These are phyloP conservation scores for Xenopus borealis DNA, from an alignment of 2,113 vertebrate species.

Conservation along the genomic window DNA sequence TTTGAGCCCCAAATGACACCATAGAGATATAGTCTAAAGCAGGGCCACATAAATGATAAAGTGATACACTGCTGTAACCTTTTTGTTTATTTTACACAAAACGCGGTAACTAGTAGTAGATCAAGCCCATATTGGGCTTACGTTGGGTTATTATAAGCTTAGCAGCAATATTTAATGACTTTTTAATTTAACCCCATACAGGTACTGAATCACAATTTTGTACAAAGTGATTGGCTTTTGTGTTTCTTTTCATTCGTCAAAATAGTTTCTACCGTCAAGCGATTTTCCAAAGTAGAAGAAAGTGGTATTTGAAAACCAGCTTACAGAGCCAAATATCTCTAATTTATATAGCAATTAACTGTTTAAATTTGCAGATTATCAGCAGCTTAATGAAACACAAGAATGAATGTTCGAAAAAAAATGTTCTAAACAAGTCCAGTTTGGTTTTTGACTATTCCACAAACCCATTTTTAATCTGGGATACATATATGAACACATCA, in stretches of 20 bases:
- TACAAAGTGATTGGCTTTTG: conserved; percentile 19
- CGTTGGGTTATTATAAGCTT: background rate
- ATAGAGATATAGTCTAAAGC: conserved; percentile 68
- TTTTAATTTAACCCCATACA: background rate
- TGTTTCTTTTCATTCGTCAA: conserved; percentile 53
- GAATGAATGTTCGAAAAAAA: background rate
- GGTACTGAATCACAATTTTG: conserved; percentile 24
- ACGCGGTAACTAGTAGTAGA: conserved; percentile 48
- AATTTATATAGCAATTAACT: background rate
- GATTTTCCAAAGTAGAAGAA: background rate
- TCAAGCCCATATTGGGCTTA: conserved; percentile 13
- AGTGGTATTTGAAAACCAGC: too few relatives aligned
- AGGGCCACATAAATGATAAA: conserved; percentile 59
- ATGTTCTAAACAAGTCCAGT: background rate
- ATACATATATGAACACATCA: conserved; percentile 56
- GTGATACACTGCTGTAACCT: conserved; percentile 64
- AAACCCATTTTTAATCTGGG: conserved; percentile 62
- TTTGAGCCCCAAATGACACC: conserved; percentile 62
- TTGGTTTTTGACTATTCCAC: conserved; percentile 34
- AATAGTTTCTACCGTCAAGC: conserved; percentile 31
- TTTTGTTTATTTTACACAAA: conserved; percentile 56
- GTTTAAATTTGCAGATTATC: conserved; percentile 7
- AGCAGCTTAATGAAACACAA: conserved; percentile 15
- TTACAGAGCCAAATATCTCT: too few relatives aligned
- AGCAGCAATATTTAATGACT: conserved; percentile 39